Percentiles rank a stretch among this genome's conserved stretches.
phyloP scores from a whole-genome alignment of 2,113 vertebrate species.

The Spilogale gracilis region DNA sequence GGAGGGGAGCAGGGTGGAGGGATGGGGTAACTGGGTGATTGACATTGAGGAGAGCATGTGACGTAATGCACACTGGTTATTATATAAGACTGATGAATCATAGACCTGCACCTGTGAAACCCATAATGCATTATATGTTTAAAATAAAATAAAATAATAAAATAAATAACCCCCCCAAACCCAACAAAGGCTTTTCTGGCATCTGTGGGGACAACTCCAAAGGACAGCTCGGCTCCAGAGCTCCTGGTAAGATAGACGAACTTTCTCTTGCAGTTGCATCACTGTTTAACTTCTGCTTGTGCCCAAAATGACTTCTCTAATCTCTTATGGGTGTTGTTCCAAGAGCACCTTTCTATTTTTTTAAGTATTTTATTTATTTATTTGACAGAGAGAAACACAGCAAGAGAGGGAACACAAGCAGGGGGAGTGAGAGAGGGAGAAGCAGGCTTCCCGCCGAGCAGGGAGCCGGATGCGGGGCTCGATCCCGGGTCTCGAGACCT shows the following conservation, averaged over 20 bases:
- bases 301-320: not conserved
- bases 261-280: not conserved
- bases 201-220: not conserved
- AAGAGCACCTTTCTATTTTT: not conserved
- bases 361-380: no score
- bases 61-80: not conserved
- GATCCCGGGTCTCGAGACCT: no score
- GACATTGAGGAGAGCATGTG: not conserved
- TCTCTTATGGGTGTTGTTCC: not conserved
- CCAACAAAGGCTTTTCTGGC: not conserved
- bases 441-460: no score
- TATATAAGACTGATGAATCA: not conserved
- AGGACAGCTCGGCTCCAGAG: not conserved
- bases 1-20: not conserved
- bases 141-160: not conserved
- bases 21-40: not conserved
- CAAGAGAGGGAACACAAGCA: no score
- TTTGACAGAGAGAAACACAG: no score
- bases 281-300: not conserved
- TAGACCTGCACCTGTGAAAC: not conserved
- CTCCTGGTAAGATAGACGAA: not conserved
- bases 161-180: not conserved
- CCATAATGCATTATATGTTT: not conserved
- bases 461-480: no score
- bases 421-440: no score